Evolutionary conservation across 2,888 invertebrate genomes (phyloP), one percentile per base, ranked within the genome.

Genomic region (Sepioteuthis lessoniana): DNA sequence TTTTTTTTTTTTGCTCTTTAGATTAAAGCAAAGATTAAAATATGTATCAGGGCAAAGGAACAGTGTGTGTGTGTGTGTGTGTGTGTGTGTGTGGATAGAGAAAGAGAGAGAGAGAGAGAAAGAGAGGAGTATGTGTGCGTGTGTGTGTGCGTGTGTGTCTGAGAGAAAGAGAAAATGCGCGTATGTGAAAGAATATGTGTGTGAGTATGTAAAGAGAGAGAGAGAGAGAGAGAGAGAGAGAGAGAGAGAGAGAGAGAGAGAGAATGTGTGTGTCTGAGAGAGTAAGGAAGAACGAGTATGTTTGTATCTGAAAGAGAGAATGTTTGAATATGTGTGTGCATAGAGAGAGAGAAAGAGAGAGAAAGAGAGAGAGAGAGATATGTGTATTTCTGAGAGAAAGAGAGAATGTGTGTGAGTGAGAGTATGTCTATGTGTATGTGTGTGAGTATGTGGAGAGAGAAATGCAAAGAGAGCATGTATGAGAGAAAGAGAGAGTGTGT

Each of bases 21-120:
- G 76, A 76, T 76, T 76, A 76, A n/a, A 35, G 76, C 76, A n/a
- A 76, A n/a, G 76, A 76, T 76, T 76, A 35, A 76, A 76, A 76
- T 76, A 76, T 76, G n/a, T n/a, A n/a, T n/a, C n/a, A 35, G 19
- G 16, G 35, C n/a, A 55, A 55, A 55, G 42, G 42, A 42, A 42
- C 42, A 42, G 42, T 5, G 42, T 42, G 42, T 42, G 7, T 42
- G 42, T 42, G 7, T 42, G 42, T 42, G 42, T 42, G 42, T 42
- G 42, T 42, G 42, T 42, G 3, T 42, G 42, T 42, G 42, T 42
- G 42, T 42, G 25, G 55, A 55, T 1, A 55, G 55, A 25, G 28
- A 55, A 4, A 55, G 55, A 28, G 55, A 55, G 55, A 21, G 50
- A 55, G 50, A 55, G 55, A 55, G 55, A 28, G 55, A 28, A 25